Evolutionary conservation across 2,113 vertebrate genomes (phyloP).

Genomic region (Motacilla tschutschensis): DNA sequence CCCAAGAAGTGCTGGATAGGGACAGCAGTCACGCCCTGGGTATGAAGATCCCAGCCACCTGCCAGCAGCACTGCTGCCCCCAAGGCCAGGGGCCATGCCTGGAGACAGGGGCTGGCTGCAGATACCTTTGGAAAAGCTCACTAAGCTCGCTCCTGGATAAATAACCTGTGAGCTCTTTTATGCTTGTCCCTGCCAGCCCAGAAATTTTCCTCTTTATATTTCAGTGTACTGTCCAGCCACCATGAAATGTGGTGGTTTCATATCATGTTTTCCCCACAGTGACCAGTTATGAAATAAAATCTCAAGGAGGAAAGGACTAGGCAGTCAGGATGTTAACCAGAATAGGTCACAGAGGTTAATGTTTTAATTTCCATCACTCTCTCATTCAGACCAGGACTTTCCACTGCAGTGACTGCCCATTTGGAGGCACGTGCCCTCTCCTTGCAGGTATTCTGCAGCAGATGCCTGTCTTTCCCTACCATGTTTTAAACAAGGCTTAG

Average conservation of each 20-base stretch:
- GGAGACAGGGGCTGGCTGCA: neutral
- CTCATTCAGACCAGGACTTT: neutral
- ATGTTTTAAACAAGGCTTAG: neutral
- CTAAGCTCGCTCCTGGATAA: neutral
- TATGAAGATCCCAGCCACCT: neutral
- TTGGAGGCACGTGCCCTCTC: accelerated
- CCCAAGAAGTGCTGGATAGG: neutral
- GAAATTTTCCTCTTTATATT: neutral
- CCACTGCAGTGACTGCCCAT: neutral
- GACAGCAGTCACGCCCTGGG: accelerated
- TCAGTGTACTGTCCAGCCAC: neutral
- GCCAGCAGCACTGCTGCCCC: neutral
- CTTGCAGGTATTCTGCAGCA: neutral
- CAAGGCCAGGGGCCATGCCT: neutral
- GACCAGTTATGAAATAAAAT: neutral
- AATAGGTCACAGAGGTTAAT: neutral
- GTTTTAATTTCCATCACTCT: neutral
- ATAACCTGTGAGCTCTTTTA: neutral
- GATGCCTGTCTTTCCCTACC: neutral
- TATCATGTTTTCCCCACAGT: neutral
- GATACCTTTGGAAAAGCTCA: neutral
- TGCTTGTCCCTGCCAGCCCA: neutral
- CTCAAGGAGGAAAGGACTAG: neutral
- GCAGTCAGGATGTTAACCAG: neutral
- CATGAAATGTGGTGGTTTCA: neutral